A percentile compares a stretch with the other conserved stretches of the same genome.
phyloP scores from a whole-genome alignment of 2,888 invertebrate species.

The Julus scanicus region DNA sequence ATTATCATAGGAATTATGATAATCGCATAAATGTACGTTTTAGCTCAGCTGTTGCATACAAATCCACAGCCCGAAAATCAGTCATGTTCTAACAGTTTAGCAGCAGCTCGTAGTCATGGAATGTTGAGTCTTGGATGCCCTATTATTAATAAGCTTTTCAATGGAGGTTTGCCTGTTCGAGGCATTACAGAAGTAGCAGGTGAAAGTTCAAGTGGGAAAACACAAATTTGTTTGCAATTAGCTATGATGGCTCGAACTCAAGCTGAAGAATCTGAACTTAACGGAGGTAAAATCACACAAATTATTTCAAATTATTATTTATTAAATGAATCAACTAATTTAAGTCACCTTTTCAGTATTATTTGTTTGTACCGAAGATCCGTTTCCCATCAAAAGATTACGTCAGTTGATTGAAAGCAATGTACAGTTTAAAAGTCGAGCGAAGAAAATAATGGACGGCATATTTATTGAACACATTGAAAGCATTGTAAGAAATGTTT shows the following conservation, averaged over 20 bases:
- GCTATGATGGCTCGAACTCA: conserved; percentile 75
- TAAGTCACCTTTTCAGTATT: not conserved
- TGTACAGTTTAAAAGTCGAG: not conserved
- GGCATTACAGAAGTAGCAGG: conserved; percentile 83
- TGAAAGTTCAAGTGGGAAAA: conserved; percentile 84
- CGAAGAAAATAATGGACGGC: not conserved
- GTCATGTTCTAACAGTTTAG: not conserved
- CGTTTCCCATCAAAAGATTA: conserved; percentile 36
- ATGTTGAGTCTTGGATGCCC: conserved; percentile 71
- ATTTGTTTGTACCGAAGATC: conserved; percentile 48
- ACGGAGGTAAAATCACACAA: conserved; percentile 65
- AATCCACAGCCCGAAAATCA: not conserved
- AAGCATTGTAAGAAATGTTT: not conserved
- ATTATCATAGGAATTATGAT: too few species aligned
- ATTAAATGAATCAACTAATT: conserved; percentile 50
- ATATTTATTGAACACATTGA: conserved; percentile 28
- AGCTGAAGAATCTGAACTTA: conserved; percentile 69
- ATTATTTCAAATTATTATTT: not conserved
- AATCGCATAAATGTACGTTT: not conserved
- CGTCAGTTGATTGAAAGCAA: not conserved
- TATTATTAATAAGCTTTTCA: conserved; percentile 72
- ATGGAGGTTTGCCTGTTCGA: conserved; percentile 76
- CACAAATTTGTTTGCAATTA: conserved; percentile 80
- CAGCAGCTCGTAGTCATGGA: not conserved
- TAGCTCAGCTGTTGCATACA: not conserved